Percentiles rank a stretch among this genome's conserved stretches.
Evolutionary conservation across 2,113 vertebrate genomes (phyloP).

Genomic region (Chlamydotis undulata): DNA sequence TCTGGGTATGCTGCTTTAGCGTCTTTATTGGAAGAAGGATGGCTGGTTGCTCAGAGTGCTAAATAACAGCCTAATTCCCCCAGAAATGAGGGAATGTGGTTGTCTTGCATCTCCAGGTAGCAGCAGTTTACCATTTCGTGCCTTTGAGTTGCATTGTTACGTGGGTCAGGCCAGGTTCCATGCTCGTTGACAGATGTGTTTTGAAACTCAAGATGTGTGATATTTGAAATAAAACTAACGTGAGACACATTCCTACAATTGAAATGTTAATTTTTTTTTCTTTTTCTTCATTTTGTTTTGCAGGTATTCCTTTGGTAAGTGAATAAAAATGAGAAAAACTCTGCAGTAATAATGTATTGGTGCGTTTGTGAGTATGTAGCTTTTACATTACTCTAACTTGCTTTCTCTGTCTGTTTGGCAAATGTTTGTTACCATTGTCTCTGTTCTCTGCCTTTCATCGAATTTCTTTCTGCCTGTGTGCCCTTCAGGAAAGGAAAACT

Average conservation of each 20-base stretch:
- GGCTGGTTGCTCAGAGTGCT: neutral
- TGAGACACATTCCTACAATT: accelerated
- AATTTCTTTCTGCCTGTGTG: neutral
- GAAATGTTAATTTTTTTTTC: neutral
- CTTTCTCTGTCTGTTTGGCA: neutral
- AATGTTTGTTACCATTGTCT: neutral
- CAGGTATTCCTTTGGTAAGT: conserved; percentile 89
- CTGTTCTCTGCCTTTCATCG: neutral
- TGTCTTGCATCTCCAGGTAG: neutral
- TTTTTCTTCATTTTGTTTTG: conserved; percentile 68
- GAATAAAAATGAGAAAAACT: conserved; percentile 33
- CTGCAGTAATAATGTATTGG: neutral
- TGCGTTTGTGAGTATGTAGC: conserved; percentile 68
- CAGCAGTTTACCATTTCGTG: neutral
- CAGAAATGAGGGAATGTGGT: neutral
- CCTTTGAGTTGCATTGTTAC: neutral
- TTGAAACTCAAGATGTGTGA: neutral
- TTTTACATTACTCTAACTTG: neutral
- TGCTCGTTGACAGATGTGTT: neutral
- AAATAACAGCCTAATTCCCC: neutral
- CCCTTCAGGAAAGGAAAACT: neutral
- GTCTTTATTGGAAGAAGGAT: no score
- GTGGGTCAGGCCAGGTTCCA: accelerated
- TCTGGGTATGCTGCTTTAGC: neutral
- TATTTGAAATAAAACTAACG: neutral